Evolutionary conservation across 2,113 vertebrate species (phyloP), one percentile per base, ranked within the genome.

Genomic region (Chloropsis cyanopogon): DNA sequence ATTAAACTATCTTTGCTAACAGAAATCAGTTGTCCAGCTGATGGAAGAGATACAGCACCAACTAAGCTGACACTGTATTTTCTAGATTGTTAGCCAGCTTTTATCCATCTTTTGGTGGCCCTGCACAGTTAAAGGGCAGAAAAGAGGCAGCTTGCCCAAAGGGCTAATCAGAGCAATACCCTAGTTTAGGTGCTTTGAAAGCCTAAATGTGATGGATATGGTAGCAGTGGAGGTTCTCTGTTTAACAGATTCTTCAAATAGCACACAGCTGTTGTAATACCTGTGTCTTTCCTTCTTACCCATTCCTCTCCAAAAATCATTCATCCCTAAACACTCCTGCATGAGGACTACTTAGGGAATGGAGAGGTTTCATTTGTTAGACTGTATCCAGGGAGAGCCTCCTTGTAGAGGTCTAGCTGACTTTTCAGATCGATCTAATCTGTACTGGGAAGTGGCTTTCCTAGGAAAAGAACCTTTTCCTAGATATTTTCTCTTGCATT

Each of bases 21-120:
- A 94, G 92, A 85, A 91, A 85, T 95, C 86, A 85, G 91, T 92
- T 93, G 82, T 81, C 82, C 90, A 83, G 86, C 82, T 83, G 90
- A 90, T 78, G 86, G 94, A 94, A 86, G 86, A 88, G 71, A 78
- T 78, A 37, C 47, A 83, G 71, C 56, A 24, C 88, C 68, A 69
- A 41, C 66, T 78, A 86, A 86, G 59, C 54, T 33, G 49, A 72
- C 2, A 42, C 28, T 85, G 1, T 65, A 59, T 92, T 95, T 93
- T 88, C 86, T 75, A 77, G 94, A 78, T 52, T 47, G 64, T 44
- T 92, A 75, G 75, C 76, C 92, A 93, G 79, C 88, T 94, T 95
- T 86, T 41, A 37, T 37, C 37, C 37, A 37, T 41, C 14, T 80
- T 86, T n/a, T 29, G 54, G 71, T 81, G 19, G 59, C 13, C 53